Conservation (phyloP, 2,113 vertebrate genomes). For the Nothoprocta pentlandii region DNA sequence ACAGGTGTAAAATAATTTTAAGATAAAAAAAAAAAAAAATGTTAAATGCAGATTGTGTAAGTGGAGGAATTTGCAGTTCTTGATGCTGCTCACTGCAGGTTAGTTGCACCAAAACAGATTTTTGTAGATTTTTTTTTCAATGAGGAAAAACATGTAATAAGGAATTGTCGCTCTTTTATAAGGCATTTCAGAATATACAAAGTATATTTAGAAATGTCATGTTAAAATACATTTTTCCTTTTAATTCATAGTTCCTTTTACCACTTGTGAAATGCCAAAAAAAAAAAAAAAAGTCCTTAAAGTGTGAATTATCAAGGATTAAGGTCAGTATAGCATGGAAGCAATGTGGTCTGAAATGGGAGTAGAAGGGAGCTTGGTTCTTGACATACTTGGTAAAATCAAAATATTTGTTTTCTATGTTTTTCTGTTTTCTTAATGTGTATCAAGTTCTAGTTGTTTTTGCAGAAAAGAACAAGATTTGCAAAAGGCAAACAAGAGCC, state of each 20-base stretch:
- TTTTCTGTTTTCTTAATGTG: not conserved
- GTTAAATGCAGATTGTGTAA: not conserved
- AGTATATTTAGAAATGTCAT: not conserved
- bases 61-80: not conserved
- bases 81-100: not conserved
- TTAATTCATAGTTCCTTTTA: not conserved
- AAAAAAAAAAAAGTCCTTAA: no score
- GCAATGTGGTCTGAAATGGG: not conserved
- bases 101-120: not conserved
- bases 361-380: not conserved
- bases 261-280: not conserved
- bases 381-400: not conserved
- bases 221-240: not conserved
- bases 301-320: not conserved
- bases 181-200: not conserved
- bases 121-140: not conserved
- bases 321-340: not conserved
- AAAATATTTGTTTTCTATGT: not conserved
- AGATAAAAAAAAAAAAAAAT: not conserved
- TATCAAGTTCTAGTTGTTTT: not conserved
- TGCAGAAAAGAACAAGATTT: not conserved
- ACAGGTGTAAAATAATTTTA: not conserved
- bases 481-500: not conserved
- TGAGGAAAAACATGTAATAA: not conserved
- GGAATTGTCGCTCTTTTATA: not conserved